phyloP scores from a whole-genome alignment of 2,113 vertebrate genomes.

The Ictidomys tridecemlineatus region DNA sequence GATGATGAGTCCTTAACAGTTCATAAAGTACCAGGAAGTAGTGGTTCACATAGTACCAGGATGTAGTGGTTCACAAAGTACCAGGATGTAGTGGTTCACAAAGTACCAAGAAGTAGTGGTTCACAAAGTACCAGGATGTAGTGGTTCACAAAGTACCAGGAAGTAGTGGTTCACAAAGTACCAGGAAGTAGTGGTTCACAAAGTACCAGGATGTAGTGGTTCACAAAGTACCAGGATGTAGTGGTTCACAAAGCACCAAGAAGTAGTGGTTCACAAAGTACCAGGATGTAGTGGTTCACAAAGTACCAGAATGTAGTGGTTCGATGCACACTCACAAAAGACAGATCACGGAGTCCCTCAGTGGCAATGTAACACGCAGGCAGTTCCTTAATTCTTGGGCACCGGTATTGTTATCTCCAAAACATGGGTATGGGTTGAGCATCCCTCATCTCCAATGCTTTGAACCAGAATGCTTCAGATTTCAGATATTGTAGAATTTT shows the following conservation, averaged over 20 bases:
- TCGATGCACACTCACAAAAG: fast-evolving
- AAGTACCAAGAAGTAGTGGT: no score
- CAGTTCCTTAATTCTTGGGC: not conserved
- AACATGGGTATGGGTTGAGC: not conserved
- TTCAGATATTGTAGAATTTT: not conserved
- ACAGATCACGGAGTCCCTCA: not conserved
- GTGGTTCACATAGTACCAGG: not conserved
- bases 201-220: not conserved
- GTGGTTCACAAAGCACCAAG: not conserved
- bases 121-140: no score
- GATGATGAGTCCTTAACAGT: not conserved
- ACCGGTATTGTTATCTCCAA: not conserved
- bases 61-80: not conserved
- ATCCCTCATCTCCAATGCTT: not conserved
- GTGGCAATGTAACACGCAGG: not conserved
- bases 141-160: no score
- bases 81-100: no score
- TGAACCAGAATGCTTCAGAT: not conserved
- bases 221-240: not conserved
- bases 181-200: no score
- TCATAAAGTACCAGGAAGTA: no score
- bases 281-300: no score
- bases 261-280: not conserved
- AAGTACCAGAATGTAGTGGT: not conserved
- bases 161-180: not conserved